These are phyloP conservation scores for Threskiornis aethiopicus DNA, from an alignment of 2,797 vertebrate genomes.

Conservation along the genomic window DNA sequence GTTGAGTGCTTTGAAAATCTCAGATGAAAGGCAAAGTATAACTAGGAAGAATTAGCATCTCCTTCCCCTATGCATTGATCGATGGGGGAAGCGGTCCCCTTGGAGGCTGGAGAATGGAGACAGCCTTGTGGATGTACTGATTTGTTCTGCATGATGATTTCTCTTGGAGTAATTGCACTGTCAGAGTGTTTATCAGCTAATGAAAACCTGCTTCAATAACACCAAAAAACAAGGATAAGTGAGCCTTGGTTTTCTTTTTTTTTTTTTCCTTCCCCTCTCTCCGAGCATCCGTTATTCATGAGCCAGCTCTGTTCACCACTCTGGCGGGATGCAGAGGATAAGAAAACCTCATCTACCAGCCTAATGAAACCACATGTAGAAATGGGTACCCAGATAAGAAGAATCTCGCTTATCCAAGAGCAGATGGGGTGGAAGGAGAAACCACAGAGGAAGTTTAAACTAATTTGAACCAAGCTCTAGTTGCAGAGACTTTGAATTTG, in stretches of 20 bases:
- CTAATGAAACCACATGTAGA: not conserved
- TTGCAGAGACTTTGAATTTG: not conserved
- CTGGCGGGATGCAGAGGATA: not conserved
- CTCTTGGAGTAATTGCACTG: conserved; percentile 21
- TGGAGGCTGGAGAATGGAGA: conserved; percentile 18
- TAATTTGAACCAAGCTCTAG: not conserved
- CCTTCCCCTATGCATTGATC: not conserved
- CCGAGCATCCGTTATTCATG: not conserved
- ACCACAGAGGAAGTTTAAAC: not conserved
- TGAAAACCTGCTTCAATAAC: conserved; percentile 56
- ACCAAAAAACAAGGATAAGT: not conserved
- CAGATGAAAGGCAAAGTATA: conserved; percentile 33
- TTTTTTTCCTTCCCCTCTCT: not conserved
- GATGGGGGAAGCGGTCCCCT: not conserved
- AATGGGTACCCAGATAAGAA: conserved; percentile 9
- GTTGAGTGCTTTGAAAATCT: conserved; percentile 43
- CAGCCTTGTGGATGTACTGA: conserved; percentile 19
- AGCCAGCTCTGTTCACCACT: not conserved
- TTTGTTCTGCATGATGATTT: conserved; percentile 40
- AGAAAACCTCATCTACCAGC: conserved; percentile 7
- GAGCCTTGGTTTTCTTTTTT: not conserved
- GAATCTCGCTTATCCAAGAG: not conserved
- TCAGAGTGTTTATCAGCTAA: conserved; percentile 36
- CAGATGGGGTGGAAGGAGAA: not conserved
- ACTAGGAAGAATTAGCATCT: conserved; percentile 22